Percentiles rank a stretch among this genome's conserved stretches.
Evolutionary conservation across 2,113 vertebrate genomes (phyloP).

Genomic region (Leiothrix lutea): DNA sequence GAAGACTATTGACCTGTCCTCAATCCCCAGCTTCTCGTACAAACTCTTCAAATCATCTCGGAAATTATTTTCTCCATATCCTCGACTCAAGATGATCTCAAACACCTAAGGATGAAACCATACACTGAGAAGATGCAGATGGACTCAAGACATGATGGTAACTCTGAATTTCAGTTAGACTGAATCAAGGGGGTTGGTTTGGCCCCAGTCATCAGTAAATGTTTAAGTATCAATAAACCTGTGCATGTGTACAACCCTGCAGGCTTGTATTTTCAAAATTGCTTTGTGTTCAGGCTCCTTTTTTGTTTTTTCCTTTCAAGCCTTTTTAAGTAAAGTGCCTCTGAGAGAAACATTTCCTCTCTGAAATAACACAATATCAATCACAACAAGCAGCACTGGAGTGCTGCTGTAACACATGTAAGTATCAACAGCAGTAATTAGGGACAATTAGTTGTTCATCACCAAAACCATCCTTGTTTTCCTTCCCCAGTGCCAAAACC

Average conservation of each 20-base stretch:
- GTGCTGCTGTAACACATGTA: not conserved
- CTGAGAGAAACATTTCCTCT: not conserved
- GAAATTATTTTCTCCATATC: constrained; percentile 86
- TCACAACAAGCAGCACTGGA: not conserved
- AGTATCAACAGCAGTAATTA: not conserved
- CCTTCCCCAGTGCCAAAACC: not conserved
- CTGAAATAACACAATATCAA: not conserved
- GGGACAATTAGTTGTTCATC: not conserved
- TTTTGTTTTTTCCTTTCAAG: not conserved
- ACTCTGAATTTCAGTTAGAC: not conserved
- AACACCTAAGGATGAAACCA: constrained; percentile 78
- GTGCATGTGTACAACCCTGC: not conserved
- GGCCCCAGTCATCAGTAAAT: not conserved
- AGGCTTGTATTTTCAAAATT: not conserved
- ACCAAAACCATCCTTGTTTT: not conserved
- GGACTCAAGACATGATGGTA: not conserved
- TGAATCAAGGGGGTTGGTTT: not conserved
- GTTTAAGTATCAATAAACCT: not conserved
- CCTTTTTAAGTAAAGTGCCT: not conserved
- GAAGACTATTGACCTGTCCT: constrained; percentile 87
- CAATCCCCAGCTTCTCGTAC: constrained; percentile 87
- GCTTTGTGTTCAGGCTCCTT: not conserved
- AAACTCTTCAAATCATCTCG: constrained; percentile 90
- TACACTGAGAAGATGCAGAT: not conserved
- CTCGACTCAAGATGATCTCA: constrained; percentile 88